Percentiles rank a stretch among this genome's conserved stretches.
Evolutionary conservation across 2,113 vertebrate species (phyloP).

Genomic region (Morphnarchus princeps): DNA sequence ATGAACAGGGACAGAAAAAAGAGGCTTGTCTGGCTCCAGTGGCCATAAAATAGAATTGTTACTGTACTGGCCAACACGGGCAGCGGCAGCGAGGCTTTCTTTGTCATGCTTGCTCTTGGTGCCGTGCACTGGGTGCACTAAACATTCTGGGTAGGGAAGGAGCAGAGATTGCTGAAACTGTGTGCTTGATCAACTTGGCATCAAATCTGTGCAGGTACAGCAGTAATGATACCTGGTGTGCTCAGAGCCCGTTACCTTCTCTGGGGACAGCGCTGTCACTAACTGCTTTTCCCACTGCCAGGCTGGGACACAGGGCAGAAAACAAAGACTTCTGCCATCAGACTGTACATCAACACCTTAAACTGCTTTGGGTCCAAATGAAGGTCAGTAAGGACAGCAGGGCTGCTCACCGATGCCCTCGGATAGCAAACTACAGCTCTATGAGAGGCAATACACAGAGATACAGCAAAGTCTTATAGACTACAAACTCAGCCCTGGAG

Average conservation of each 20-base stretch:
- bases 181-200: not conserved
- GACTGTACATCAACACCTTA: not conserved
- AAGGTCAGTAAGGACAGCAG: not conserved
- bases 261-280: not conserved
- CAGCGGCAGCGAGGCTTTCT: not conserved
- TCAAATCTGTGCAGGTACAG: not conserved
- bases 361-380: not conserved
- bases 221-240: not conserved
- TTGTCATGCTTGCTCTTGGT: not conserved
- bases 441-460: not conserved
- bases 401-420: not conserved
- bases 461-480: not conserved
- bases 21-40: not conserved
- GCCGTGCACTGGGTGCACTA: not conserved
- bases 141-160: not conserved
- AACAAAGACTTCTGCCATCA: not conserved
- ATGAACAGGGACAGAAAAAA: not conserved
- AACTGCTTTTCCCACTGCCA: not conserved
- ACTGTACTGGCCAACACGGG: rapidly evolving
- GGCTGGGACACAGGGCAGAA: not conserved
- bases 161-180: not conserved
- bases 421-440: not conserved
- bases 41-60: not conserved
- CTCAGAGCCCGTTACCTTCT: not conserved
- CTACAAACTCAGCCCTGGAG: conserved; percentile 15